phyloP scores from a whole-genome alignment of 2,888 invertebrate genomes.

The Imbricaverruca yamaguchii region DNA sequence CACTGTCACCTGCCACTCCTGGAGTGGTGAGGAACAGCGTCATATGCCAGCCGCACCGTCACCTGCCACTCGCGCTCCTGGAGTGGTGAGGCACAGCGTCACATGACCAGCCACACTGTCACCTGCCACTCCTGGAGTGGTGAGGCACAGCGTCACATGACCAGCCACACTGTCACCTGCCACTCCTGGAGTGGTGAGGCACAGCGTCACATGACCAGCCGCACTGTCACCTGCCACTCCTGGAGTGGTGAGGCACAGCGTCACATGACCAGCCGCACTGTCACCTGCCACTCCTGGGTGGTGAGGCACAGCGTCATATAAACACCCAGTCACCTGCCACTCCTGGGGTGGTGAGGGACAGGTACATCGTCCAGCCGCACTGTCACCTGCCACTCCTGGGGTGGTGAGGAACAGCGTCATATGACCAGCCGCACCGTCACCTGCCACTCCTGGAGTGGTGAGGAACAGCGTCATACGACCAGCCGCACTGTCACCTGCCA shows the following conservation, averaged over 20 bases:
- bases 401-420: not conserved
- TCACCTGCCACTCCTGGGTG: too few species aligned
- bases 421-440: too few species aligned
- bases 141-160: not conserved
- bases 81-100: not conserved
- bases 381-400: too few species aligned
- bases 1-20: too few species aligned
- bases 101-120: constrained; percentile 32
- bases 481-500: not conserved
- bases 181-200: not conserved
- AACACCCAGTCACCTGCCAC: constrained; percentile 30
- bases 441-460: constrained; percentile 29
- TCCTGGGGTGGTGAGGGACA: constrained; percentile 24
- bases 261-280: not conserved
- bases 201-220: not conserved
- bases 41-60: constrained; percentile 30
- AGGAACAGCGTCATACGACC: not conserved
- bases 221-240: too few species aligned
- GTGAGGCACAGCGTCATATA: too few species aligned
- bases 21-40: too few species aligned
- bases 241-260: too few species aligned
- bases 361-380: not conserved
- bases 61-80: constrained; percentile 32
- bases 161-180: not conserved
- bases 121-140: constrained; percentile 30